Evolutionary conservation across 2,113 vertebrate genomes (phyloP).

Genomic region (Hippocampus zosterae): DNA sequence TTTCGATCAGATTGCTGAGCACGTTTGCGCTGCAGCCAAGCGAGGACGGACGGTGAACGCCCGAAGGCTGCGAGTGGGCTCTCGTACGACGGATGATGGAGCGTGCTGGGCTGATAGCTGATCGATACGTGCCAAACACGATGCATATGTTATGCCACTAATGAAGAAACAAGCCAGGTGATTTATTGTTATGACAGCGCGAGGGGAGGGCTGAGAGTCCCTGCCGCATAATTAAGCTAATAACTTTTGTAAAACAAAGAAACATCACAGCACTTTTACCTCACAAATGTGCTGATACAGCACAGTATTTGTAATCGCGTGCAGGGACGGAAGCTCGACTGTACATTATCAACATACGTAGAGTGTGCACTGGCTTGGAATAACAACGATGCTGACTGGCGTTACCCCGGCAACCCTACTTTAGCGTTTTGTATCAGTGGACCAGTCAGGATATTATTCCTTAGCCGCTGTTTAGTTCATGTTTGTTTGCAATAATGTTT

Average conservation of each 20-base stretch:
- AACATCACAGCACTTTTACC: conserved; percentile 4
- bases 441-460: background rate
- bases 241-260: conserved; percentile 39
- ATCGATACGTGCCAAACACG: conserved; percentile 61
- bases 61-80: conserved; percentile 21
- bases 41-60: conserved; percentile 33
- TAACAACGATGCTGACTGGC: background rate
- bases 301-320: background rate
- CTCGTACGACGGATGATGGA: conserved; percentile 21
- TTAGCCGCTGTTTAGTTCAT: too few species aligned
- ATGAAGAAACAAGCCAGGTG: conserved; percentile 54
- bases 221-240: conserved; percentile 30
- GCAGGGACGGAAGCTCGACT: background rate
- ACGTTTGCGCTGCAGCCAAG: conserved; percentile 18
- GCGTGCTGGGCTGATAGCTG: conserved; percentile 46
- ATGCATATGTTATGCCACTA: conserved; percentile 43
- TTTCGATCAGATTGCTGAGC: conserved; percentile 31
- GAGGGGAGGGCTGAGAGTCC: conserved; percentile 2
- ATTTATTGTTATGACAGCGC: conserved; percentile 52
- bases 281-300: conserved; percentile 18
- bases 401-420: background rate
- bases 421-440: background rate
- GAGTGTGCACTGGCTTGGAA: background rate
- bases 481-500: too few species aligned
- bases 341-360: background rate